phyloP scores from a whole-genome alignment of 2,797 vertebrate genomes.

The Manis pentadactyla region DNA sequence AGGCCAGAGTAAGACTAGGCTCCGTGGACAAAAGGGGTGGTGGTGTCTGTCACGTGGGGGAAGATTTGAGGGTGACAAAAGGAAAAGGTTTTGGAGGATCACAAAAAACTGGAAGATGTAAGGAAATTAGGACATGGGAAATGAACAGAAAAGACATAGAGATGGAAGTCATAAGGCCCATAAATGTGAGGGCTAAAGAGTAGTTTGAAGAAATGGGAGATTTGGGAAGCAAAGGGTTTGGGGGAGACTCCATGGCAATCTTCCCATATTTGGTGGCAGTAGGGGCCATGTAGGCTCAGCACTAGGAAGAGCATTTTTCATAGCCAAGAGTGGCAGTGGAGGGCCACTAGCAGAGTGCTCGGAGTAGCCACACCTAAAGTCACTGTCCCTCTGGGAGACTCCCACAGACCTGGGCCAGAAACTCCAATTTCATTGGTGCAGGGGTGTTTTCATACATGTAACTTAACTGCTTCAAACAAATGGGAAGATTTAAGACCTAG shows the following conservation, averaged over 20 bases:
- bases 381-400: not conserved
- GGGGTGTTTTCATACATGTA: not conserved
- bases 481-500: not conserved
- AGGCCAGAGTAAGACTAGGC: not conserved
- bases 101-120: not conserved
- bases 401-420: not conserved
- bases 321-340: not conserved
- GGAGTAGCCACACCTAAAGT: not conserved
- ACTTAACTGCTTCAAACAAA: not conserved
- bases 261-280: not conserved
- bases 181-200: not conserved
- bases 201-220: not conserved
- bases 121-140: not conserved
- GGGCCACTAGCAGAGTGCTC: not conserved
- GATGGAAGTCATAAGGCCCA: not conserved
- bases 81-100: not conserved
- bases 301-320: not conserved
- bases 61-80: not conserved
- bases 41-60: not conserved
- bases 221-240: not conserved
- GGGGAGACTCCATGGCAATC: not conserved
- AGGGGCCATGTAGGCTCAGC: not conserved
- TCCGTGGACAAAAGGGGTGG: not conserved
- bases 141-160: not conserved
- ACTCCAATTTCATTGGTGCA: not conserved